Evolutionary conservation across 2,888 invertebrate species (phyloP).

Genomic region (Eutolmus rufibarbis): DNA sequence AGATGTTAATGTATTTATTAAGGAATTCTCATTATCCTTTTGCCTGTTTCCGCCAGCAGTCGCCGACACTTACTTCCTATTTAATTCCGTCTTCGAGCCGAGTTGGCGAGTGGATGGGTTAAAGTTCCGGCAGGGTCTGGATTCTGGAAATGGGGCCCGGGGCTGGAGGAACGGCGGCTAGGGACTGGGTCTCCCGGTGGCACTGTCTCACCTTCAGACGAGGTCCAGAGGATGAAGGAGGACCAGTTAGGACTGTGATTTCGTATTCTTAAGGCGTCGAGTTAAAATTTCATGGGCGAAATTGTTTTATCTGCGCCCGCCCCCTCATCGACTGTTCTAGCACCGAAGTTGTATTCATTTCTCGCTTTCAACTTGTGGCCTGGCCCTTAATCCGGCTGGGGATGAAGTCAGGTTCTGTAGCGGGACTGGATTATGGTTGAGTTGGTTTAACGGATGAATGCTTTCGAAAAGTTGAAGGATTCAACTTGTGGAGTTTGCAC

Average conservation of each 20-base stretch:
- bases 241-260: slow-evolving; percentile 28
- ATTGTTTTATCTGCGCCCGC: slow-evolving; percentile 39
- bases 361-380: slow-evolving; percentile 34
- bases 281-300: slow-evolving; percentile 44
- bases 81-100: slow-evolving; percentile 19
- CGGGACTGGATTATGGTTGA: slow-evolving; percentile 31
- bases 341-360: slow-evolving; percentile 26
- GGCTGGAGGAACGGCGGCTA: background rate
- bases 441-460: slow-evolving; percentile 40
- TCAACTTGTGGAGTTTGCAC: slow-evolving; percentile 7
- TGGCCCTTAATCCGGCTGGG: slow-evolving; percentile 5
- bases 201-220: background rate
- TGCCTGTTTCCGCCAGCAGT: slow-evolving; percentile 29
- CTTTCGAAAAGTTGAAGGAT: slow-evolving; percentile 36
- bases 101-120: slow-evolving; percentile 8
- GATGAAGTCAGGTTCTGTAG: slow-evolving; percentile 16
- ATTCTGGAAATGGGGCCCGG: background rate
- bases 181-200: background rate
- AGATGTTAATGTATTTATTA: slow-evolving; percentile 46
- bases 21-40: slow-evolving; percentile 43
- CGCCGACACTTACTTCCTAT: slow-evolving; percentile 17
- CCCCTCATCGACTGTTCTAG: background rate
- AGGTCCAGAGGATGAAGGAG: background rate
- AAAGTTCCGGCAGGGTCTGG: background rate
- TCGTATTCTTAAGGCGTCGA: slow-evolving; percentile 41